Evolutionary conservation across 2,888 invertebrate genomes (phyloP).

Genomic region (Papilio elwesi): DNA sequence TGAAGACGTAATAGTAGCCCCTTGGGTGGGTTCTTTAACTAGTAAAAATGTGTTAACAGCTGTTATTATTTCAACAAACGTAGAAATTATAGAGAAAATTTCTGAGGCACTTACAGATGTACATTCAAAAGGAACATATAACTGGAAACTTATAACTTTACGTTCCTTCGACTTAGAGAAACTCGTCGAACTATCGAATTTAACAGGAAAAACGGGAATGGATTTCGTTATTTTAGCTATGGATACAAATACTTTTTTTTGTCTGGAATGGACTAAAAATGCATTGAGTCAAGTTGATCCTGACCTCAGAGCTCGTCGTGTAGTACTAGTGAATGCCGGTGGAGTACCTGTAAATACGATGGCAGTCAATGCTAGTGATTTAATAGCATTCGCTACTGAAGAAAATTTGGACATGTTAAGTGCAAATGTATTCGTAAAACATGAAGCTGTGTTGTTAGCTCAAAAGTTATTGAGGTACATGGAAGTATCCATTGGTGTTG

Average conservation of each 20-base stretch:
- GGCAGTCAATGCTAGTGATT: slow-evolving; percentile 68
- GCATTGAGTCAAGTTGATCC: slow-evolving; percentile 70
- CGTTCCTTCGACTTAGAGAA: slow-evolving; percentile 67
- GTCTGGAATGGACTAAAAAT: slow-evolving; percentile 72
- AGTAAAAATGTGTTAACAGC: slow-evolving; percentile 68
- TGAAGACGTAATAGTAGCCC: slow-evolving; percentile 62
- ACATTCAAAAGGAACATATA: slow-evolving; percentile 63
- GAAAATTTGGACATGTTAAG: slow-evolving; percentile 69
- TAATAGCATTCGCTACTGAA: slow-evolving; percentile 66
- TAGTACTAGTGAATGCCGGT: slow-evolving; percentile 73
- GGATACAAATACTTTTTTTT: slow-evolving; percentile 71
- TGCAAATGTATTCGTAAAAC: slow-evolving; percentile 64
- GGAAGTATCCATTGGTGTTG: slow-evolving; percentile 71
- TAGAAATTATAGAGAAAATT: slow-evolving; percentile 68
- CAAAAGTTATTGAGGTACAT: slow-evolving; percentile 68
- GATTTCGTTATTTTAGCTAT: slow-evolving; percentile 74
- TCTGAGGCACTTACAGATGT: slow-evolving; percentile 66
- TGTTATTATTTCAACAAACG: slow-evolving; percentile 69
- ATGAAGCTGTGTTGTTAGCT: slow-evolving; percentile 64
- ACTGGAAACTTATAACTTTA: slow-evolving; percentile 71
- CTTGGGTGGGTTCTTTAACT: slow-evolving; percentile 73
- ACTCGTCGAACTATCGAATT: slow-evolving; percentile 60
- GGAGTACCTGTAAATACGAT: slow-evolving; percentile 69
- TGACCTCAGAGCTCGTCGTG: slow-evolving; percentile 69
- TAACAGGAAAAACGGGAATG: slow-evolving; percentile 70